Evolutionary conservation across 2,113 vertebrate species (phyloP).

Genomic region (Scophthalmus maximus): DNA sequence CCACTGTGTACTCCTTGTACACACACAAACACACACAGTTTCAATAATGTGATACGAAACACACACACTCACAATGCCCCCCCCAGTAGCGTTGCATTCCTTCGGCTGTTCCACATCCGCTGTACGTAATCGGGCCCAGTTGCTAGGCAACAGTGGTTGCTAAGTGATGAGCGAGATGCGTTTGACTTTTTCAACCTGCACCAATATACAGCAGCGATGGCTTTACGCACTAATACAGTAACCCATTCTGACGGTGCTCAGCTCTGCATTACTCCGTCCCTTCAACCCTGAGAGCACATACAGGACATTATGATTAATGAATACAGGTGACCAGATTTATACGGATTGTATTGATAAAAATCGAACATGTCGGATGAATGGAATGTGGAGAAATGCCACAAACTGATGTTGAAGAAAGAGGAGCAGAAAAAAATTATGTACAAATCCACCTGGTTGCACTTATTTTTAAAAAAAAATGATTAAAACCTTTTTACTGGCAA

Average conservation of each 20-base stretch:
- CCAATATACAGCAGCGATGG: slow-evolving; percentile 59
- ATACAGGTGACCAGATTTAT: background rate
- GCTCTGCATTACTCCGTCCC: slow-evolving; percentile 12
- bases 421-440: no score
- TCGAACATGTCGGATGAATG: no score
- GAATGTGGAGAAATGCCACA: no score
- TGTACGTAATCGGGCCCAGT: slow-evolving; percentile 68
- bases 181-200: slow-evolving; percentile 68
- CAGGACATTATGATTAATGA: background rate
- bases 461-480: no score
- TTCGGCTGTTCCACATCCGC: slow-evolving; percentile 63
- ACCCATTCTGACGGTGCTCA: background rate
- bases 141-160: slow-evolving; percentile 84
- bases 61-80: slow-evolving; percentile 11
- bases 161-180: slow-evolving; percentile 68
- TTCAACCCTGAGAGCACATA: background rate
- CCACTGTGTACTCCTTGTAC: background rate
- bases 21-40: slow-evolving; percentile 9
- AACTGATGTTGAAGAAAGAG: no score
- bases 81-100: slow-evolving; percentile 36
- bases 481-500: background rate
- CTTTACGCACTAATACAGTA: slow-evolving; percentile 28
- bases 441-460: no score
- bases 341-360: no score
- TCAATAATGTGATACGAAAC: no score